Evolutionary conservation across 2,113 vertebrate species (phyloP), one percentile per base, ranked within the genome.

Genomic region (Mesocricetus auratus): DNA sequence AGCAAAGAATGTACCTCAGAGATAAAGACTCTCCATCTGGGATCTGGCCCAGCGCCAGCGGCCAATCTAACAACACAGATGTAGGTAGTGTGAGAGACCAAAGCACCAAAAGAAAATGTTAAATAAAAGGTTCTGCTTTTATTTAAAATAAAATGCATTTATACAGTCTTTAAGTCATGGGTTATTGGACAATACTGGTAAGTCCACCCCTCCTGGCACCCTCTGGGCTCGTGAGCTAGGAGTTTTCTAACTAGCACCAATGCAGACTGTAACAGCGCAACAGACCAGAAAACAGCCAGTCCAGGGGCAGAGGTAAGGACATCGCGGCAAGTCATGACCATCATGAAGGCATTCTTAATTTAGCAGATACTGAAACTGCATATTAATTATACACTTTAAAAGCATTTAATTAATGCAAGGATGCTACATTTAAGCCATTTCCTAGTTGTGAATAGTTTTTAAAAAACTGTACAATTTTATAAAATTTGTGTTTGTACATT

Each of bases 401-500:
- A 98, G 97, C 97, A 97, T 97, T 87, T 33, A 97, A 96, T 97
- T 98, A 97, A 98, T 97, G 98, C 97, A 97, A 97, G 97, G 97
- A 98, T 94, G 96, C 96, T 97, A 85, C 91, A 97, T 56, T 97
- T 98, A 98, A 86, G 98, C 93, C 93, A 97, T 94, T 97, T 97
- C 94, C 97, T 98, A 98, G 98, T 94, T 96, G 96, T 98, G 98
- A 98, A 94, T 98, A 98, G 98, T 98, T 69, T 98, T 96, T 75
- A 60, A 96, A 96, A 99, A 99, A 99, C 99, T 99, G 99, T 99
- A 99, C 99, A 99, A 99, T 99, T 99, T 99, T 99, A 99, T 99
- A 99, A 99, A 99, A 99, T 98, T 99, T 99, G 99, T 99, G 98
- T 99, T 99, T 99, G 99, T 99, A 99, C 99, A 99, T 99, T 99